A percentile compares a stretch with the other conserved stretches of the same genome.
Evolutionary conservation across 2,113 vertebrate genomes (phyloP).

Genomic region (Triplophysa tibetana): DNA sequence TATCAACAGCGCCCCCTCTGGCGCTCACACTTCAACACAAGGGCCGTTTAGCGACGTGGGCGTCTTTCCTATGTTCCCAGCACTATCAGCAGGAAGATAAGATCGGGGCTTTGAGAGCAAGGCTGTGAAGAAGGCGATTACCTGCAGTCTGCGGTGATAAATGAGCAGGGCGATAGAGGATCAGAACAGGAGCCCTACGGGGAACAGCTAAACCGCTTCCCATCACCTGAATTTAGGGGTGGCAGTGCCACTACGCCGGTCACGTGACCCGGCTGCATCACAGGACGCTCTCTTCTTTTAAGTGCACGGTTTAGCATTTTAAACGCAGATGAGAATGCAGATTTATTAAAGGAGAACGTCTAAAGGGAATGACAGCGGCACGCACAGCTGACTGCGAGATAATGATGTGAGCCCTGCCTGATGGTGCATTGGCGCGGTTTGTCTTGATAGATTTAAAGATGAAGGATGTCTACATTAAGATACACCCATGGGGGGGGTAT

Average conservation of each 20-base stretch:
- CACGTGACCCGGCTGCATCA: slow-evolving; percentile 19
- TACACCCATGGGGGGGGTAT: not conserved
- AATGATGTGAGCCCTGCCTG: slow-evolving; percentile 2
- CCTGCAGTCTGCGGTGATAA: slow-evolving; percentile 44
- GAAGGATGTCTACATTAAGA: slow-evolving; percentile 17
- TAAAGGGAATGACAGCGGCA: not conserved
- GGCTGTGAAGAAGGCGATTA: slow-evolving; percentile 23
- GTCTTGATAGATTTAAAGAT: slow-evolving; percentile 20
- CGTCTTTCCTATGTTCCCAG: slow-evolving; percentile 17
- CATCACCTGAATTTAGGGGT: slow-evolving; percentile 14
- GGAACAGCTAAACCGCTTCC: slow-evolving; percentile 15
- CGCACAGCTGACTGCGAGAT: slow-evolving; percentile 14
- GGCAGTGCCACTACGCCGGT: not conserved
- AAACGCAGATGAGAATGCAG: not conserved
- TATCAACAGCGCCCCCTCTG: not conserved
- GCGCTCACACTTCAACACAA: slow-evolving; percentile 12
- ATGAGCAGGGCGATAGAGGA: slow-evolving; percentile 43
- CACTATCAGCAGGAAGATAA: slow-evolving; percentile 19
- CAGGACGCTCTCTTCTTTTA: not conserved
- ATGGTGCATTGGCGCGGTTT: not conserved
- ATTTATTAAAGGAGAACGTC: not conserved
- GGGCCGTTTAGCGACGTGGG: slow-evolving; percentile 23
- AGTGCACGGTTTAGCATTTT: slow-evolving; percentile 15
- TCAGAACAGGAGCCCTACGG: slow-evolving; percentile 36
- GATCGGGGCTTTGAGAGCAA: slow-evolving; percentile 8